Base-by-base conservation (phyloP, 2,888 invertebrate species). In the Sialis lutaria region DNA sequence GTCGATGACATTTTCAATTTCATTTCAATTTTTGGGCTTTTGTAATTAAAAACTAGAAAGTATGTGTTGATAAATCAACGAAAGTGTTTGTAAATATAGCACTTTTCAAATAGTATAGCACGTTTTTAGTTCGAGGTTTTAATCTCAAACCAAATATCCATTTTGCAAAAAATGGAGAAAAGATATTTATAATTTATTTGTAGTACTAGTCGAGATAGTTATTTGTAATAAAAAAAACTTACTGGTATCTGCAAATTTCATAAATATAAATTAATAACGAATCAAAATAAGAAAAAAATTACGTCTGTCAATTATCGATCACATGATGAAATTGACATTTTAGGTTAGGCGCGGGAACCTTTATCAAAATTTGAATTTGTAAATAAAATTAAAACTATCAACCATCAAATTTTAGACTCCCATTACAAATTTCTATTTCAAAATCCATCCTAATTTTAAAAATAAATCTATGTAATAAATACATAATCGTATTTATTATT, bases 281-380 rank as follows among this genome's bases (percentile, higher is more conserved):
- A 22, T 22, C 2, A 22, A 22, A 22, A 22, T 22, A 22, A 22
- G 22, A 22, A 22, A 22, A 22, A 22, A 22, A 22, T 22, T 22
- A 22, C 22, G 40, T 40, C 45, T 40, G 35, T 45, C 45, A 45
- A n/a, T 45, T 39, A 45, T 45, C 37, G 35, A 45, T 45, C 45
- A 45, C 45, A 45, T 45, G 45, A 45, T 35, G 22, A 40, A 40
- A 13, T 13, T 7, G 7, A 13, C 13, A 13, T 9, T 6, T 40
- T 7, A 40, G 13, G 13, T 40, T 13, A 40, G 13, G 32, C 22
- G 10, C 10, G 10, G 8, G 10, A 42, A 31, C 9, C 5, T 42
- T 42, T 8, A 31, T 31, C 32, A 42, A 9, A 22, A 22, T 22
- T 22, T 22, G 6, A 6, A 43, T 43, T 32, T 32, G 9, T 43